Base-by-base conservation (phyloP, 64 coral and sea anemone genomes). In the Montipora capricornis region DNA sequence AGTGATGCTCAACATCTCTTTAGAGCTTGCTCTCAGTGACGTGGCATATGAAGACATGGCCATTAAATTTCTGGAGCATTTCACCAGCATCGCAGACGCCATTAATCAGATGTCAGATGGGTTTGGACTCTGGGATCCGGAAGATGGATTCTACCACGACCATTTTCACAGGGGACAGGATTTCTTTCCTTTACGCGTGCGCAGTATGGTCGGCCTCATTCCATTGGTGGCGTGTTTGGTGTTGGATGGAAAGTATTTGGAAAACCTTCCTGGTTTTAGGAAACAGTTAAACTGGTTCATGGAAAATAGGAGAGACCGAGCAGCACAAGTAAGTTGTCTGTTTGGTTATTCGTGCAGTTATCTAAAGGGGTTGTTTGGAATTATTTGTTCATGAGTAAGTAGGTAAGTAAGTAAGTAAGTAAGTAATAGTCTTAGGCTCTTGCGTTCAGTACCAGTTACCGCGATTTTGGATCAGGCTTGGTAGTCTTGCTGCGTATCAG, bases 141-240 rank as follows among this genome's bases (percentile, higher is more conserved):
- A 91, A 22, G 95, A 97, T 74, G 89, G 95, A 49, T 97, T 97
- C 71, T 97, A 97, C 73, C 94, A 97, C 52, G 92, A 97, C 69
- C 95, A 97, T 46, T 77, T 91, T 4, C 70, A 49, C 26, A 20
- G 12, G 20, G 52, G 87, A 59, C 20, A 87, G 4, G 74, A 78
- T 4, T 90, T 70, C 44, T 78, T 82, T 14, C 77, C 82, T 73
- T 73, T 97, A 29, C 92, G 95, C 70, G 95, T 97, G 75, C 88
- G 95, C 55, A 94, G 92, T 19, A 48, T 97, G 88, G 95, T 97
- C 13, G 95, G 92, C 11, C 88, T 97, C 8, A 77, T 97, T 49
- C 95, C 95, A n/a, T n/a, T n/a, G n/a, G n/a, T n/a, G n/a, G n/a
- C n/a, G n/a, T n/a, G n/a, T n/a, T n/a, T n/a, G n/a, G 89, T 95